Evolutionary conservation across 2,888 invertebrate genomes (phyloP).

Genomic region (Esperia sulphurella): DNA sequence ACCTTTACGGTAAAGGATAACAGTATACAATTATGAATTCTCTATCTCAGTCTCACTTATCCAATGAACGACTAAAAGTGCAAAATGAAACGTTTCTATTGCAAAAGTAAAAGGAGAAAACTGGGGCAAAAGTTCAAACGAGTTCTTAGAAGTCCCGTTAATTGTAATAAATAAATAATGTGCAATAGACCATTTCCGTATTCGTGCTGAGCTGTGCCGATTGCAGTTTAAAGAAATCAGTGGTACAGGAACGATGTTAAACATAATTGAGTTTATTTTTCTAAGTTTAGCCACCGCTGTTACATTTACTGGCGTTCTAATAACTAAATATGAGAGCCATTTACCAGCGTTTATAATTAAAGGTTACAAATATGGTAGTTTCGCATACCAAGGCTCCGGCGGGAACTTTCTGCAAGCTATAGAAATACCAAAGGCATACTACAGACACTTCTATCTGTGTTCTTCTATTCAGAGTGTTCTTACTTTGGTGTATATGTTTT

Average conservation of each 20-base stretch:
- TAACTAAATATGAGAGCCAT: slow-evolving; percentile 82
- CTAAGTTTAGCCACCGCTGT: slow-evolving; percentile 60
- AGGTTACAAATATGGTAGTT: slow-evolving; percentile 86
- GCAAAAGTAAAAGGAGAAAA: background rate
- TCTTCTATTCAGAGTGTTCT: slow-evolving; percentile 79
- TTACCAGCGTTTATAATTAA: slow-evolving; percentile 83
- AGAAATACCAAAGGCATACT: slow-evolving; percentile 89
- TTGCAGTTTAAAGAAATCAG: background rate
- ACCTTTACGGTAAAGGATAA: background rate
- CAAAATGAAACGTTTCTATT: background rate
- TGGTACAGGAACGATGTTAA: slow-evolving; percentile 39
- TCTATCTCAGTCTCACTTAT: background rate
- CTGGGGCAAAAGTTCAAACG: slow-evolving; percentile 5
- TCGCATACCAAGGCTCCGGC: slow-evolving; percentile 76
- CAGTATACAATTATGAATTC: background rate
- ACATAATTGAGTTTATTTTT: slow-evolving; percentile 66
- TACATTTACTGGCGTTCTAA: slow-evolving; percentile 79
- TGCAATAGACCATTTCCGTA: background rate
- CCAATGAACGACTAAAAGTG: background rate
- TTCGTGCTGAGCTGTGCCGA: background rate
- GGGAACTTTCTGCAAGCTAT: slow-evolving; percentile 64
- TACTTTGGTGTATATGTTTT: slow-evolving; percentile 65
- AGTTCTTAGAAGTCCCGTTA: background rate
- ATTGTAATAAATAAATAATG: background rate
- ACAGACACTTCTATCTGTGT: slow-evolving; percentile 88